Percentiles rank a stretch among this genome's conserved stretches.
phyloP scores from a whole-genome alignment of 2,888 invertebrate genomes.

The Phyto melanocephala region DNA sequence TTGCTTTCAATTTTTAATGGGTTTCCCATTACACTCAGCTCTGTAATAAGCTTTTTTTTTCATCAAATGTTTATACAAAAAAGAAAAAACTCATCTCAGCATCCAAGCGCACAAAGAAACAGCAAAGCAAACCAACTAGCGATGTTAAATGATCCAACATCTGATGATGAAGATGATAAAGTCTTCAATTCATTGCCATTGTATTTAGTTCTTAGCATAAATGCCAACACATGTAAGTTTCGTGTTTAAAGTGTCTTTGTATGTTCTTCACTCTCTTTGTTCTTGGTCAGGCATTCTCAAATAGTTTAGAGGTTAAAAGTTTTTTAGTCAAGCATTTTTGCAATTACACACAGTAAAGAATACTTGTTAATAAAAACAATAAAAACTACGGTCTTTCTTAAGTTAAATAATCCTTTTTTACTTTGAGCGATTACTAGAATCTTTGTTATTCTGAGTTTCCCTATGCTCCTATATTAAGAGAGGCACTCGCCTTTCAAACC shows the following conservation, averaged over 20 bases:
- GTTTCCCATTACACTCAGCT: constrained; percentile 57
- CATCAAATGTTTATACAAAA: neutral
- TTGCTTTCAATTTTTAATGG: constrained; percentile 63
- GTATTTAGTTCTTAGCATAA: constrained; percentile 47
- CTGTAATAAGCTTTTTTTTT: constrained; percentile 31
- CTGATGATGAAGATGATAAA: constrained; percentile 61
- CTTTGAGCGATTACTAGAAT: too few species aligned
- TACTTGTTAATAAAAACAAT: neutral
- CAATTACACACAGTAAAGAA: too few species aligned
- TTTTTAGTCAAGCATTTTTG: too few species aligned
- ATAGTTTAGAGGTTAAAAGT: neutral
- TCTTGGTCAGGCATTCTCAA: constrained; percentile 20
- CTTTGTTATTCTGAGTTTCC: too few species aligned
- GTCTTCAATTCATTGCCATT: constrained; percentile 29
- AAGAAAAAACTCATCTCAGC: constrained; percentile 8
- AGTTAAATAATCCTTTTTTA: too few species aligned
- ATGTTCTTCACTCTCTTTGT: neutral
- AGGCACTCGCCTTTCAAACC: too few species aligned
- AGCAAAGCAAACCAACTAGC: constrained; percentile 33
- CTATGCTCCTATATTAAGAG: too few species aligned
- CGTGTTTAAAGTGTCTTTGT: constrained; percentile 51
- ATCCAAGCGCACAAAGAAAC: neutral
- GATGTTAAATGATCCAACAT: constrained; percentile 57
- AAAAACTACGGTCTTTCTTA: neutral
- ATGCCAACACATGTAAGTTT: constrained; percentile 61